Conservation (phyloP, 2,113 vertebrate species). For the Tachuris rubrigastra region DNA sequence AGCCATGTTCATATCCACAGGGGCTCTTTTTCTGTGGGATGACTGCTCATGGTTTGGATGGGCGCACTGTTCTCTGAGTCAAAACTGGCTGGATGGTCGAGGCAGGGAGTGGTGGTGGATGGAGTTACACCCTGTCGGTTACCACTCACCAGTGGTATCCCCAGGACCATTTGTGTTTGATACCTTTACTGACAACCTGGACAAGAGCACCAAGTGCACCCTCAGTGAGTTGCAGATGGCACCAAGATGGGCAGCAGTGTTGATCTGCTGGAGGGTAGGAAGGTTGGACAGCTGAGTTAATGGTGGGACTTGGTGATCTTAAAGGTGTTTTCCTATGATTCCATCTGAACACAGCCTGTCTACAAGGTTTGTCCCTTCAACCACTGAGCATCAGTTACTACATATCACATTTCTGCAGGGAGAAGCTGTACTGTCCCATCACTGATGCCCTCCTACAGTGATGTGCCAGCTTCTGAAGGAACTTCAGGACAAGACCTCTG, state of each 20-base stretch:
- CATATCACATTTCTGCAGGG: fast-evolving
- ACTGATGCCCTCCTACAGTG: background rate
- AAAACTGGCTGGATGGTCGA: background rate
- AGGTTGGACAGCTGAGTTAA: background rate
- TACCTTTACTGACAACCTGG: background rate
- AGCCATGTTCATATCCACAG: fast-evolving
- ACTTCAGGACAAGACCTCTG: background rate
- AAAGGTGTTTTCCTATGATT: background rate
- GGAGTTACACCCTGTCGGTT: background rate
- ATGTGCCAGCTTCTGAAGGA: background rate
- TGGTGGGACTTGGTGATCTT: too few species aligned
- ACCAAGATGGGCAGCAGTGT: background rate
- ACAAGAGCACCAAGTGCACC: too few species aligned
- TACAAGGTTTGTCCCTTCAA: background rate
- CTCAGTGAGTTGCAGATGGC: background rate
- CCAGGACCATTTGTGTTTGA: background rate
- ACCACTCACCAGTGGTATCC: background rate
- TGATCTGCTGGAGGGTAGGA: background rate
- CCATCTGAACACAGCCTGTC: background rate
- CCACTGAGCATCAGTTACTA: background rate
- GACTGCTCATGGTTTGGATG: background rate
- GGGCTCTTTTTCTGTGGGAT: background rate
- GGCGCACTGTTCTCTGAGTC: background rate
- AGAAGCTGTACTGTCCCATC: fast-evolving
- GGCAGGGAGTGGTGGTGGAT: background rate